Evolutionary conservation across 1,140 invertebrate species (phyloP).

Genomic region (Trichoplusia ni): DNA sequence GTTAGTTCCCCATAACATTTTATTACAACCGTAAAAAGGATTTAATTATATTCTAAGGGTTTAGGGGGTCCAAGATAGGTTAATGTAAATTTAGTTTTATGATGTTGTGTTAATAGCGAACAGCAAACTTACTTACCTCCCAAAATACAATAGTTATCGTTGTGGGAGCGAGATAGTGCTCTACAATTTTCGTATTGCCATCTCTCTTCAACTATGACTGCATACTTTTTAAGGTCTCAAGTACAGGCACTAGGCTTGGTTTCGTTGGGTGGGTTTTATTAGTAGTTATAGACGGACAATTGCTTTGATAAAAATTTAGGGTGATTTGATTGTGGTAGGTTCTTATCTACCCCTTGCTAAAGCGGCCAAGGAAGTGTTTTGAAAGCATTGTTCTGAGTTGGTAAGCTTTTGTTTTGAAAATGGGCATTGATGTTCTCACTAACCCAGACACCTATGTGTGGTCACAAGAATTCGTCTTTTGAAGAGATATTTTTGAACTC

Average conservation of each 20-base stretch:
- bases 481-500: too few species aligned
- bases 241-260: constrained; percentile 14
- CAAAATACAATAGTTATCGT: too few species aligned
- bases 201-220: too few species aligned
- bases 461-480: too few species aligned
- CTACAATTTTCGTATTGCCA: too few species aligned
- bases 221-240: too few species aligned
- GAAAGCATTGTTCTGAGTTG: background rate
- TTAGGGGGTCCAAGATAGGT: constrained; percentile 21
- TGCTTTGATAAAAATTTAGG: constrained; percentile 1
- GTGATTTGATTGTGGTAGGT: background rate
- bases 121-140: too few species aligned
- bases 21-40: constrained; percentile 41
- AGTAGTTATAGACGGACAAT: constrained; percentile 8
- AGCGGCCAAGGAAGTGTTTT: background rate
- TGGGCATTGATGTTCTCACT: too few species aligned
- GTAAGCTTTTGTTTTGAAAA: too few species aligned
- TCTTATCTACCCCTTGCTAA: background rate
- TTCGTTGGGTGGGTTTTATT: constrained; percentile 14
- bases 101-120: constrained; percentile 30
- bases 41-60: constrained; percentile 42
- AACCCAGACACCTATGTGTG: too few species aligned
- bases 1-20: constrained; percentile 40
- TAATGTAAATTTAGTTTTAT: constrained; percentile 30
- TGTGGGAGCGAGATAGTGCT: too few species aligned